These are phyloP conservation scores for Chromoteleia sp. DNA, from an alignment of 2,888 invertebrate species.

Conservation along the genomic window DNA sequence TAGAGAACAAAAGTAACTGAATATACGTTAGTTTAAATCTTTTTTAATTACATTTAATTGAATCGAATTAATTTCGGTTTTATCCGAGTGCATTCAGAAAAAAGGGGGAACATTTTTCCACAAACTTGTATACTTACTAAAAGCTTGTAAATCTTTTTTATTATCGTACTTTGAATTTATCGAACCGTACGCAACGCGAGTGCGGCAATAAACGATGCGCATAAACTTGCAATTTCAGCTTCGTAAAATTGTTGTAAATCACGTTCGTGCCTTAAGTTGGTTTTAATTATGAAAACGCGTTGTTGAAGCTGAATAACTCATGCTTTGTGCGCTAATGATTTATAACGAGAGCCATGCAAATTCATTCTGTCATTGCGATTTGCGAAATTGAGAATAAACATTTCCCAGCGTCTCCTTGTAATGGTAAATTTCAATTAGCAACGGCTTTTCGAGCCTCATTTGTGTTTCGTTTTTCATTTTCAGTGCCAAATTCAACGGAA, in stretches of 20 bases:
- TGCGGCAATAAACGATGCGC: slow-evolving; percentile 3
- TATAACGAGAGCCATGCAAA: too few relatives aligned
- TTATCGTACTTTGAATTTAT: slow-evolving; percentile 11
- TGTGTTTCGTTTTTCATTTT: slow-evolving; percentile 10
- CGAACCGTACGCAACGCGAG: not conserved
- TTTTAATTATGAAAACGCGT: slow-evolving; percentile 1
- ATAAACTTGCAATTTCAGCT: not conserved
- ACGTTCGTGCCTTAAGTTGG: not conserved
- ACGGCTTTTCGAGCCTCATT: not conserved
- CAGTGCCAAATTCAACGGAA: slow-evolving; percentile 19
- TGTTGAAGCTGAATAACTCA: not conserved
- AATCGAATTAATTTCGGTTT: not conserved
- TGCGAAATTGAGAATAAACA: too few relatives aligned
- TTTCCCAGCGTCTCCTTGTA: too few relatives aligned
- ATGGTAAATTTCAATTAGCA: not conserved
- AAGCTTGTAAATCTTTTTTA: slow-evolving; percentile 13
- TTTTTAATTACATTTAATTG: slow-evolving; percentile 8
- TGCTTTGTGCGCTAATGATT: too few relatives aligned
- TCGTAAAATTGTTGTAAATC: not conserved
- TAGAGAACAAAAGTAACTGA: too few relatives aligned
- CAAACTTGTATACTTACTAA: not conserved
- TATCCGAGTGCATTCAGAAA: too few relatives aligned
- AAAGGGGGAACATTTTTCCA: not conserved
- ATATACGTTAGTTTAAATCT: not conserved
- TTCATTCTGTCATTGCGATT: too few relatives aligned